These are phyloP conservation scores for Apoda limacodes DNA, from an alignment of 2,888 invertebrate genomes.

Conservation along the genomic window DNA sequence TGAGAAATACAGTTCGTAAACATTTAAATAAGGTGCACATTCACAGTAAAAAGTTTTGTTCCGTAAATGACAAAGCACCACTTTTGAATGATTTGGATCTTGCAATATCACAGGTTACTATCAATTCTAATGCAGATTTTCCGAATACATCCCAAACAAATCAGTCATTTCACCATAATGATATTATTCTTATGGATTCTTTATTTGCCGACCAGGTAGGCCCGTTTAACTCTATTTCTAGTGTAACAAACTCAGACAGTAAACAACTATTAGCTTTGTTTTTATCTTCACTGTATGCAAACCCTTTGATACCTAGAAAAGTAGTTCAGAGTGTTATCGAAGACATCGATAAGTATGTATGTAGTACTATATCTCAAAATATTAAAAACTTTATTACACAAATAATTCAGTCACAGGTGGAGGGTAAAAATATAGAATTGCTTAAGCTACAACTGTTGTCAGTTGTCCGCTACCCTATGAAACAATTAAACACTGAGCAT, in stretches of 20 bases:
- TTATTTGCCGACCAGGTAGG: too few species aligned
- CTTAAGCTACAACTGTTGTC: neutral
- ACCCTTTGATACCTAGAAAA: slow-evolving; percentile 10
- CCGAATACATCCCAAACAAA: too few species aligned
- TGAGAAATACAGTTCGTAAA: slow-evolving; percentile 12
- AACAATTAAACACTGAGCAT: neutral
- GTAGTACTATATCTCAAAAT: neutral
- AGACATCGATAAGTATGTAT: neutral
- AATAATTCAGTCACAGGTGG: neutral
- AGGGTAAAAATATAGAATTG: neutral
- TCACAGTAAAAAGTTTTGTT: too few species aligned
- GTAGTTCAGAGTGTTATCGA: slow-evolving; percentile 4
- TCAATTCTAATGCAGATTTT: too few species aligned
- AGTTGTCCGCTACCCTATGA: neutral
- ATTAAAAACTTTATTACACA: neutral
- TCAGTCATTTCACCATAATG: too few species aligned
- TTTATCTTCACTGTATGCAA: slow-evolving; percentile 9
- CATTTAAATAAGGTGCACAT: slow-evolving; percentile 2
- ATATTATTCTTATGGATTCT: too few species aligned
- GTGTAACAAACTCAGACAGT: neutral
- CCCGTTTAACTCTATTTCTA: slow-evolving; percentile 2
- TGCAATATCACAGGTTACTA: too few species aligned
- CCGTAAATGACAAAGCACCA: too few species aligned
- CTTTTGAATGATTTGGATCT: too few species aligned
- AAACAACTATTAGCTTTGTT: slow-evolving; percentile 1